These are phyloP conservation scores for Thereva nobilitata DNA, from an alignment of 2,888 invertebrate genomes.

Conservation along the genomic window DNA sequence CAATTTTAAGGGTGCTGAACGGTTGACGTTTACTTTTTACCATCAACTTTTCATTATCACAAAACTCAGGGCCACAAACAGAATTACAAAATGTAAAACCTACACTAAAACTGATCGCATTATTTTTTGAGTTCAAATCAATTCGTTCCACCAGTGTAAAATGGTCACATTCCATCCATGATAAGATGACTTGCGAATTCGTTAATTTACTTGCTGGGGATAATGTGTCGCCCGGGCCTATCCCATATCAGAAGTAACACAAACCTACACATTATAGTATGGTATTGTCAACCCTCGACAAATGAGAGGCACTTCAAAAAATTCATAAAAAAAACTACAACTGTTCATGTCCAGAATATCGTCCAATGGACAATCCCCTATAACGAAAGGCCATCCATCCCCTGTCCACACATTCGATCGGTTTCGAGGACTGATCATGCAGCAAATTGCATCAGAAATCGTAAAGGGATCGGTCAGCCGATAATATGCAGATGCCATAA, in stretches of 20 bases:
- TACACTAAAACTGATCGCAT: background rate
- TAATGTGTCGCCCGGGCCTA: background rate
- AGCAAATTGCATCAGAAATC: constrained; percentile 27
- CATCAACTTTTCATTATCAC: constrained; percentile 11
- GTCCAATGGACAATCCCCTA: too few relatives aligned
- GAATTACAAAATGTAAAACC: constrained; percentile 12
- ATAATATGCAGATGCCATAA: constrained; percentile 17
- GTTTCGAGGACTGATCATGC: constrained; percentile 20
- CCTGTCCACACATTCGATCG: background rate
- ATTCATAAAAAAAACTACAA: too few relatives aligned
- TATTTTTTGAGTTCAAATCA: constrained; percentile 11
- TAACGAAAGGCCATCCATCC: background rate
- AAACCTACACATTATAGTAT: too few relatives aligned
- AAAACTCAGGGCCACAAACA: background rate
- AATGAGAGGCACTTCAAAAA: background rate
- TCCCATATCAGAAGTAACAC: constrained; percentile 7
- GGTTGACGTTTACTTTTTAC: background rate
- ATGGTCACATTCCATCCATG: background rate
- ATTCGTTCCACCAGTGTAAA: constrained; percentile 23
- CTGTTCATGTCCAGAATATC: too few relatives aligned
- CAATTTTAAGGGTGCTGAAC: constrained; percentile 11
- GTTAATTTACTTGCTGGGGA: background rate
- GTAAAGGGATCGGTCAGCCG: constrained; percentile 8
- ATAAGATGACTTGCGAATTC: constrained; percentile 28
- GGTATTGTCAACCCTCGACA: background rate